phyloP scores from a whole-genome alignment of 2,797 vertebrate species.

The Cyclura pinguis region DNA sequence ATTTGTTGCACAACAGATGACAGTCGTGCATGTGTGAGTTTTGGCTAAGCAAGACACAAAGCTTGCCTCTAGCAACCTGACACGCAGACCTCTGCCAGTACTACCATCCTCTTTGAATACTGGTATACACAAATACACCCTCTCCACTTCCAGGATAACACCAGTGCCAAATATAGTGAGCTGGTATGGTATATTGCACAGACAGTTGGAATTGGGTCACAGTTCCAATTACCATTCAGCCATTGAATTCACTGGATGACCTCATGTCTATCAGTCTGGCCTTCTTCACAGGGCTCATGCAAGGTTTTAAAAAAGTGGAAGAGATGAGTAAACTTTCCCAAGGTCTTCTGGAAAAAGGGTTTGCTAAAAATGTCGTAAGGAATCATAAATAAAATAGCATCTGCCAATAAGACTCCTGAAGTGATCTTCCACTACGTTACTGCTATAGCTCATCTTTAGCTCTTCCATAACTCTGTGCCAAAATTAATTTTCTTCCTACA shows the following conservation, averaged over 20 bases:
- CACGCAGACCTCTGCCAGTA: constrained; percentile 46
- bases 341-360: neutral
- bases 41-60: constrained; percentile 51
- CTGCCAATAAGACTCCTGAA: neutral
- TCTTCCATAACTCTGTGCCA: neutral
- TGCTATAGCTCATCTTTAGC: neutral
- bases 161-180: neutral
- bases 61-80: constrained; percentile 54
- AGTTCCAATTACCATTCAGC: neutral
- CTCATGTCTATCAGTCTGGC: neutral
- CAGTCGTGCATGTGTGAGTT: constrained; percentile 52
- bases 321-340: neutral
- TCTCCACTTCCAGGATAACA: neutral
- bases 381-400: neutral
- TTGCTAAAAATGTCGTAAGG: too few species aligned
- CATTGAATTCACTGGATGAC: neutral
- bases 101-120: too few species aligned
- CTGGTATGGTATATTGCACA: neutral
- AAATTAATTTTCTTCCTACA: neutral
- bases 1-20: constrained; percentile 72
- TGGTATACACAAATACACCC: neutral
- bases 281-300: neutral
- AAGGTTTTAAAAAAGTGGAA: neutral
- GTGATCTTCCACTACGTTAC: neutral
- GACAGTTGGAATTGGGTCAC: neutral